Evolutionary conservation across 2,888 invertebrate genomes (phyloP), one percentile per base, ranked within the genome.

Genomic region (Acronicta psi): DNA sequence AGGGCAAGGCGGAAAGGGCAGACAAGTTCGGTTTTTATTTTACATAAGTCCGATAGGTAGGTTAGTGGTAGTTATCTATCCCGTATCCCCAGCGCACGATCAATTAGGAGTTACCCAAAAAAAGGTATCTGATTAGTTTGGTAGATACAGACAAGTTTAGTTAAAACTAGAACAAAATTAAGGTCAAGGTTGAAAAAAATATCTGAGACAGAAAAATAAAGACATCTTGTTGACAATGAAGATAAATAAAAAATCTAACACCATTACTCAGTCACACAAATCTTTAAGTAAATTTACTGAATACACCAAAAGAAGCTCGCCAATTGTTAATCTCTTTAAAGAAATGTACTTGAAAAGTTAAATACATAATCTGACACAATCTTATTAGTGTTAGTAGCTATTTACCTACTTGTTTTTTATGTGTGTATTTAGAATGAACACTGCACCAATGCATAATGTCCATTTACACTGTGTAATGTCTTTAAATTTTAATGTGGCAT

Each of bases 361-460:
- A 69, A 73, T 73, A 69, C 63, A 37, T 69, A 69, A 69, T 72
- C 68, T 68, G 52, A 40, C 25, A 47, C 51, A 73, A 69, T 54
- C 69, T 29, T 62, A 36, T 69, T 69, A 73, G 53, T 18, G 29
- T 45, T 38, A 17, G 11, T 37, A 20, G 16, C 8, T 25, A 45
- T 18, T 46, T 16, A 42, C n/a, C n/a, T n/a, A n/a, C n/a, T 31
- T 14, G 37, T 16, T 49, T 25, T 38, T 10, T 14, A 11, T 31
- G 16, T 46, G 17, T 3, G 29, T 11, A 29, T 23, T 23, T 23
- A 7, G 7, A 4, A 23, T 23, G 7, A 23, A 23, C 23, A 23
- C 23, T 23, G 23, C 20, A 20, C n/a, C n/a, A n/a, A n/a, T n/a
- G n/a, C n/a, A n/a, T n/a, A n/a, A n/a, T n/a, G n/a, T n/a, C n/a